phyloP scores from a whole-genome alignment of 1,140 invertebrate genomes.

The Cyclargus thomasi region DNA sequence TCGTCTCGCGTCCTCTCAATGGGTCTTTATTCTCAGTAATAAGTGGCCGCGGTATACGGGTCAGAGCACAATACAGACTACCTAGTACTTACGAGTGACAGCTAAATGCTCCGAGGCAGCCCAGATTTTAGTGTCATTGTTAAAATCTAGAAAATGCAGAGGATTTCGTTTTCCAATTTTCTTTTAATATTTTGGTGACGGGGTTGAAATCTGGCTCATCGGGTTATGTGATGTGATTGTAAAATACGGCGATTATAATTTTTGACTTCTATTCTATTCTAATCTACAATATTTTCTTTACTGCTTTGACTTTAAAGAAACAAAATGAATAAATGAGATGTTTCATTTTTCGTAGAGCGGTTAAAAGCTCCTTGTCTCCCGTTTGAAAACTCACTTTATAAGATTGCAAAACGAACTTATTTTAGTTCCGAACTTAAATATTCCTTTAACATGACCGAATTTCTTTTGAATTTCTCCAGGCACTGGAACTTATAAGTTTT shows the following conservation, averaged over 20 bases:
- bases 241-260: too few species aligned
- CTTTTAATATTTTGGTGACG: background rate
- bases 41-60: background rate
- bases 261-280: too few species aligned
- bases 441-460: background rate
- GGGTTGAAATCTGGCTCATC: too few species aligned
- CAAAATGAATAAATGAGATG: too few species aligned
- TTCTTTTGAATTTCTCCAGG: background rate
- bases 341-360: too few species aligned
- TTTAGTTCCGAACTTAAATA: background rate
- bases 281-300: too few species aligned
- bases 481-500: background rate
- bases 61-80: background rate
- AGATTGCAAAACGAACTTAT: background rate
- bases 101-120: background rate
- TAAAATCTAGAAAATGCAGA: background rate
- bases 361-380: too few species aligned
- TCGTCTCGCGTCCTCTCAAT: background rate
- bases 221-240: too few species aligned
- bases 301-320: too few species aligned
- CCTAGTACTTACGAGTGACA: background rate
- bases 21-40: conserved; percentile 7
- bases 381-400: background rate
- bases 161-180: background rate
- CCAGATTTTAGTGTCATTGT: background rate